These are phyloP conservation scores for Galerucella nymphaeae DNA, from an alignment of 2,888 invertebrate genomes.

Conservation along the genomic window DNA sequence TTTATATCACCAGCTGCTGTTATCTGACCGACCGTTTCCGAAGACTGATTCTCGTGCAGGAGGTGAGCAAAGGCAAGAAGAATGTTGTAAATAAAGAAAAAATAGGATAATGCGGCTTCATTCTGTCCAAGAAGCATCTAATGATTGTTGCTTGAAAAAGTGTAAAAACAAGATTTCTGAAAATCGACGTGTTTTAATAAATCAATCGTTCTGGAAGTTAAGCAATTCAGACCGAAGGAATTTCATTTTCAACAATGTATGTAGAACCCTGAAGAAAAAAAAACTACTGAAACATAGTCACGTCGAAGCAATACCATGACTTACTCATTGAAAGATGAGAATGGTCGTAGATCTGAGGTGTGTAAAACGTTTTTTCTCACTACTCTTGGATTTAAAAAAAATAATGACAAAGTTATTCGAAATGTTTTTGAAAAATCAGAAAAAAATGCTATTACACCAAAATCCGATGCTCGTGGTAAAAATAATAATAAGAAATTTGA, in stretches of 20 bases:
- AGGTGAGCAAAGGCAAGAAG: too few species aligned
- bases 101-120: too few species aligned
- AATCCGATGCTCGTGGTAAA: conserved; percentile 4
- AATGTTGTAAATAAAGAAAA: too few species aligned
- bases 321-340: background rate
- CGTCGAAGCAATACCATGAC: background rate
- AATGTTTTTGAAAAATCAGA: conserved; percentile 7
- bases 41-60: too few species aligned
- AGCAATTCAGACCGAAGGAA: background rate
- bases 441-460: background rate
- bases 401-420: conserved; percentile 5
- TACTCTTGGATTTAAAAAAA: background rate
- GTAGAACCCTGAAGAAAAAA: background rate
- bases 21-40: too few species aligned
- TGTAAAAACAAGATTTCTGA: too few species aligned
- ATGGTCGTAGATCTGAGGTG: background rate
- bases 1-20: too few species aligned
- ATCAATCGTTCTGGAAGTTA: too few species aligned
- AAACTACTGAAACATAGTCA: background rate
- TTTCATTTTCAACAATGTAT: background rate
- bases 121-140: too few species aligned
- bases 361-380: conserved; percentile 6
- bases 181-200: too few species aligned
- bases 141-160: background rate
- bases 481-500: conserved; percentile 11